Base-by-base conservation (phyloP, 2,797 vertebrate species). In the Chiroxiphia lanceolata region DNA sequence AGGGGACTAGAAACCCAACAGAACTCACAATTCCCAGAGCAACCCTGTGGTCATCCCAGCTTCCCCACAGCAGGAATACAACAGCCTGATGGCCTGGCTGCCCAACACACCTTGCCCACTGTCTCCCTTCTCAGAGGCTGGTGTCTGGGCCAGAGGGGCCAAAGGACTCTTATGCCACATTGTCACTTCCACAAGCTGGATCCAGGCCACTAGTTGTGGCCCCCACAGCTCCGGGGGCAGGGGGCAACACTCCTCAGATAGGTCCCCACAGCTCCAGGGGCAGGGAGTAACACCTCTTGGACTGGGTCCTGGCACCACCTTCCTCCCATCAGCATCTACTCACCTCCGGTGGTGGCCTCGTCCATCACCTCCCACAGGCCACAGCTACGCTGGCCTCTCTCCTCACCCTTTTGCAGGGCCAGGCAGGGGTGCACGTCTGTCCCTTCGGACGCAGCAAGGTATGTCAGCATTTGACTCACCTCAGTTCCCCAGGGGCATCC, bases 361-460 rank as follows among this genome's bases (percentile, higher is more conserved):
- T n/a, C 33, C 50, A 40, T 15, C 36, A 14, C 14, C 59, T 63
- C 60, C 42, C 21, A 22, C 7, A 9, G 18, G 6, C n/a, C n/a
- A 16, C 13, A 9, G 38, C 38, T 42, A 3, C 1, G 3, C 38
- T 17, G 25, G 36, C 31, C 23, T 57, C 40, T 50, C 36, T 70
- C 42, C 29, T 45, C 26, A 36, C 26, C 25, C 27, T 45, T 31
- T 15, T 19, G 25, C 0, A 0, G 38, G 4, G 29, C 31, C 20
- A 40, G 53, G 63, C 47, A 71, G 81, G 40, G 8, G 13, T 13
- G 23, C 0, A 1, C 1, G 0, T 10, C 44, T 2, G 0, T 38
- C 44, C 33, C 29, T 65, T 47, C 0, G 0, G 22, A 11, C 3
- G 4, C 34, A 47, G 27, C 12, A 11, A 20, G 23, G 48, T 0